A percentile compares a stretch with the other conserved stretches of the same genome.
Conservation (phyloP, 2,797 vertebrate genomes). For the Hippocampus kuda region DNA sequence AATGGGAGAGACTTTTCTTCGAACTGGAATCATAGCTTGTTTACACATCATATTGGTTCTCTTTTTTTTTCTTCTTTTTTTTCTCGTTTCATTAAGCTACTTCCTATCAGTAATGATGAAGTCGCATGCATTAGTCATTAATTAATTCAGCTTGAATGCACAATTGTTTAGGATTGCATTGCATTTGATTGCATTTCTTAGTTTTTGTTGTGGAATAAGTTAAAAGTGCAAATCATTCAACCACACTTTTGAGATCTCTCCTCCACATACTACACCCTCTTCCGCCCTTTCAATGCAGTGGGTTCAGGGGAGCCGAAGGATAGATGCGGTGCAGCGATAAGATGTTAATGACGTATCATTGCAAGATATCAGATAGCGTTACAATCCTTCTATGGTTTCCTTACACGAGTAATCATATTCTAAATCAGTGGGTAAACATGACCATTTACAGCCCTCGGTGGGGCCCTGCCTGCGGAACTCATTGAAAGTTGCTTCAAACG, state of each 20-base stretch:
- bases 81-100: neutral
- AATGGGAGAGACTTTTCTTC: neutral
- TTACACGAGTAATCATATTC: constrained; percentile 46
- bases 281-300: neutral
- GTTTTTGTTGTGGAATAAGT: too few relatives aligned
- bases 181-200: too few relatives aligned
- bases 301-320: constrained; percentile 28
- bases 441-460: constrained; percentile 20
- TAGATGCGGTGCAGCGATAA: constrained; percentile 49
- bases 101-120: too few relatives aligned
- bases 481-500: constrained; percentile 28
- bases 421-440: constrained; percentile 38
- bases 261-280: neutral
- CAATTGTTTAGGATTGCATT: too few relatives aligned
- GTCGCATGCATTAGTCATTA: too few relatives aligned
- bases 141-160: too few relatives aligned
- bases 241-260: neutral
- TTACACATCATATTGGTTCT: neutral
- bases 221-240: neutral
- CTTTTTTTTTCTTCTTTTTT: neutral
- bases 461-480: constrained; percentile 19
- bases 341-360: constrained; percentile 23
- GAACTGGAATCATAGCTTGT: neutral
- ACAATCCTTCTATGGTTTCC: constrained; percentile 11
- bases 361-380: constrained; percentile 37